These are phyloP conservation scores for Lithophane socia DNA, from an alignment of 2,888 invertebrate genomes.

Conservation along the genomic window DNA sequence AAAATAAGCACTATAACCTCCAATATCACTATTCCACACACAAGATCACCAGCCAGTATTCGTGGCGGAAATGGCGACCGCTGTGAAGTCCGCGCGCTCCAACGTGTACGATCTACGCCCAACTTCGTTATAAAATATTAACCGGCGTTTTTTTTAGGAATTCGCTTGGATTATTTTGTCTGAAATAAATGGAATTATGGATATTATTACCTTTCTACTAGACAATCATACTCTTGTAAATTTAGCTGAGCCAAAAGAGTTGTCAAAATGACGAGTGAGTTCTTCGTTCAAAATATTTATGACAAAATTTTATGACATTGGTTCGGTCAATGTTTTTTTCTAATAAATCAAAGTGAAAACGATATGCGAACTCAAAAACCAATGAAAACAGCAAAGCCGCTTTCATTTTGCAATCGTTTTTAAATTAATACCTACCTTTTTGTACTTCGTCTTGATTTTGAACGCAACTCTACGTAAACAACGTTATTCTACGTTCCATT, in stretches of 20 bases:
- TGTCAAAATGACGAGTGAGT: conserved; percentile 79
- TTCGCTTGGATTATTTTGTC: conserved; percentile 55
- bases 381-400: conserved; percentile 1
- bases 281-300: conserved; percentile 71
- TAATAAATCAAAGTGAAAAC: conserved; percentile 1
- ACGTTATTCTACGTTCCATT: background rate
- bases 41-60: conserved; percentile 82
- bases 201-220: conserved; percentile 82
- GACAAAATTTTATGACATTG: conserved; percentile 57
- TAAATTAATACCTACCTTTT: background rate
- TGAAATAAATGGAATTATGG: conserved; percentile 70
- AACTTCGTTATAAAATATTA: conserved; percentile 79
- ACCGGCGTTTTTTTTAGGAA: conserved; percentile 75
- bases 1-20: conserved; percentile 87
- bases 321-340: conserved; percentile 28
- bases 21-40: conserved; percentile 81
- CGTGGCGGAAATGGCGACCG: conserved; percentile 91
- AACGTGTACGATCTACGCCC: conserved; percentile 69
- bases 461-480: conserved; percentile 28
- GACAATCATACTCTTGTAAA: conserved; percentile 89
- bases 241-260: conserved; percentile 87
- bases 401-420: background rate
- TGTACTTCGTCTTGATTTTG: conserved; percentile 5
- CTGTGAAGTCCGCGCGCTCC: conserved; percentile 79
- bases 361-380: conserved; percentile 20